Base-by-base conservation (phyloP, 2,888 invertebrate species). In the Myopa tessellatipennis region DNA sequence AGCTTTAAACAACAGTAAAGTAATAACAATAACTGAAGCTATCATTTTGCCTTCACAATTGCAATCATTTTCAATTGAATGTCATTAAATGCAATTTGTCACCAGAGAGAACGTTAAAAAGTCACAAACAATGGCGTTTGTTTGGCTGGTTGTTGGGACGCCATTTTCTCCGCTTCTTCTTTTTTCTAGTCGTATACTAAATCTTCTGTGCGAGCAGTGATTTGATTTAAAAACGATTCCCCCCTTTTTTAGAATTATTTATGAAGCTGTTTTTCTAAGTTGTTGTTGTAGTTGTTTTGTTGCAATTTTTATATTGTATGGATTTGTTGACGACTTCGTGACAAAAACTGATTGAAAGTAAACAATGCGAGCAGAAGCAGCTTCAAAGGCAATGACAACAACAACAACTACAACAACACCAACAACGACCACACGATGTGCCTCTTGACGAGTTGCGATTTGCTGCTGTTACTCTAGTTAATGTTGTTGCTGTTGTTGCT, bases 1-100 rank as follows among this genome's bases (percentile, higher is more conserved):
- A 72, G 78, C 70, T 82, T 81, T 79, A 78, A 63, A 75, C 67
- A 58, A 71, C 69, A 60, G 74, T 45, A 77, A 61, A n/a, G n/a
- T n/a, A 69, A 76, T 61, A 63, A 70, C 68, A 55, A 76, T 60
- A 77, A 60, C 58, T 72, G 74, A 68, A 14, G 69, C 40, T 74
- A 79, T 52, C 50, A 77, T 77, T 78, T n/a, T 77, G 72, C 65
- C 72, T 72, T 38, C 50, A 45, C 61, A 63, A 73, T 65, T 74
- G 60, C 86, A 87, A 87, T 87, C 87, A 85, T 86, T 87, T 87
- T 86, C 87, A 87, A 87, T 87, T 87, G 84, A 82, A 84, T 85
- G 84, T 87, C 87, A 87, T 87, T 87, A 87, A 84, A 85, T 85
- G 87, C 87, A 87, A 87, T 87, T 87, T 87, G 87, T 87, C 87